A percentile compares a stretch with the other conserved stretches of the same genome.
Conservation (phyloP, 2,113 vertebrate species). For the Cebus imitator region DNA sequence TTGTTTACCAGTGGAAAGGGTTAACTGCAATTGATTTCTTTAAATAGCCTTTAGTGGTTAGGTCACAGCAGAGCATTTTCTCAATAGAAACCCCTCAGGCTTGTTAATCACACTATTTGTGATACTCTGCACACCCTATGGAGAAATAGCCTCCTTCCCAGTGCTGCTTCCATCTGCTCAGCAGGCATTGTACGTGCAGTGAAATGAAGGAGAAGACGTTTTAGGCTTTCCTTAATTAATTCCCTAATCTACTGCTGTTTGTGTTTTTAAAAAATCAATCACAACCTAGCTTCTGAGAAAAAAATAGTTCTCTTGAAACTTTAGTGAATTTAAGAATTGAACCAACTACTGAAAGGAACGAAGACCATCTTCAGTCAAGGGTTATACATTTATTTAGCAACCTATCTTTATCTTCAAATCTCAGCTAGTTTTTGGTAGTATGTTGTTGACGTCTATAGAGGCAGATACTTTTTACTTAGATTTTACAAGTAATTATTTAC, state of each 20-base stretch:
- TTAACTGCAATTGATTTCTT: not conserved
- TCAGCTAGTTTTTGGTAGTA: not conserved
- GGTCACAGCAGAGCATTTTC: not conserved
- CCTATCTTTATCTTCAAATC: not conserved
- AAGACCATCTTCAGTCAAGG: not conserved
- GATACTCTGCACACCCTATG: not conserved
- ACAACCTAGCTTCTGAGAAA: not conserved
- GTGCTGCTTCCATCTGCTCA: not conserved
- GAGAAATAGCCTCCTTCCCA: not conserved
- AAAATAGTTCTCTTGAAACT: not conserved
- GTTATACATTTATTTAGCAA: not conserved
- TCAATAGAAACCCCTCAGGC: not conserved
- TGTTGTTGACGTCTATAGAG: not conserved
- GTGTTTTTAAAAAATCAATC: conserved; percentile 47
- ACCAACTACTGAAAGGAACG: not conserved
- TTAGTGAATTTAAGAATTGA: not conserved
- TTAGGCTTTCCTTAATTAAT: conserved; percentile 57
- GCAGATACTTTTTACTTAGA: not conserved
- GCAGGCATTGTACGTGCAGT: not conserved
- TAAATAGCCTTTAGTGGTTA: not conserved
- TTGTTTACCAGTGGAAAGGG: not conserved
- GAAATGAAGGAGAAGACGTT: conserved; percentile 12
- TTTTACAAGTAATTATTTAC: not conserved
- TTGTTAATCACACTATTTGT: not conserved
- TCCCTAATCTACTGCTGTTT: conserved; percentile 35